Evolutionary conservation across 2,113 vertebrate species (phyloP), one percentile per base, ranked within the genome.

Genomic region (Condylura cristata): DNA sequence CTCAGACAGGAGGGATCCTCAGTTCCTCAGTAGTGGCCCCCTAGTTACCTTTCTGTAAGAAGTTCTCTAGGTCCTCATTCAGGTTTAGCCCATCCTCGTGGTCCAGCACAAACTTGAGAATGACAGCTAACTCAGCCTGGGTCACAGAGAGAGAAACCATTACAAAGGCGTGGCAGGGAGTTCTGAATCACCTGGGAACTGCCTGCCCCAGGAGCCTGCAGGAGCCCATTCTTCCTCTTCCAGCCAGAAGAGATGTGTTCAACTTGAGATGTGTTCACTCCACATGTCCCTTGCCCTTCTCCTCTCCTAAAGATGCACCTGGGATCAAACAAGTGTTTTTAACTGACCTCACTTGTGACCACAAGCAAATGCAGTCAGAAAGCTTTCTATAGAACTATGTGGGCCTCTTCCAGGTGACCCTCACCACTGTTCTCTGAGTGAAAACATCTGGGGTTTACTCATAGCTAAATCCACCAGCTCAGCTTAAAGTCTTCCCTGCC

Each of bases 111-210:
- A 98, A 99, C 26, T 96, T 98, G 75, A 98, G 98, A 94, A 98
- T 98, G 2, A 97, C 89, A 0, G 98, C 99, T 81, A 99, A 98
- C 96, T 99, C 99, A 5, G 97, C 91, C 99, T 99, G 95, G 13
- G 5, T 61, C 13, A 56, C 48, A 92, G 71, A 63, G 79, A 63
- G 56, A 89, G 61, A 82, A 8, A 82, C 20, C 37, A 86, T 93
- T 34, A 61, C 4, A 56, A 24, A 48, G 8, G 34, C 78, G 22
- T 34, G 70, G 26, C 14, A 8, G 2, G 39, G n/a, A 81, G 8
- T 7, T 34, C 48, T 39, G 3, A 56, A 46, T 44, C 34, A 24
- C 44, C 13, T 44, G 63, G 24, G 68, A 66, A 70, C 20, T 44
- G 66, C 65, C 18, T n/a, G 76, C 32, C 75, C 66, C 34, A n/a